Evolutionary conservation across 2,113 vertebrate genomes (phyloP).

Genomic region (Melospiza georgiana): DNA sequence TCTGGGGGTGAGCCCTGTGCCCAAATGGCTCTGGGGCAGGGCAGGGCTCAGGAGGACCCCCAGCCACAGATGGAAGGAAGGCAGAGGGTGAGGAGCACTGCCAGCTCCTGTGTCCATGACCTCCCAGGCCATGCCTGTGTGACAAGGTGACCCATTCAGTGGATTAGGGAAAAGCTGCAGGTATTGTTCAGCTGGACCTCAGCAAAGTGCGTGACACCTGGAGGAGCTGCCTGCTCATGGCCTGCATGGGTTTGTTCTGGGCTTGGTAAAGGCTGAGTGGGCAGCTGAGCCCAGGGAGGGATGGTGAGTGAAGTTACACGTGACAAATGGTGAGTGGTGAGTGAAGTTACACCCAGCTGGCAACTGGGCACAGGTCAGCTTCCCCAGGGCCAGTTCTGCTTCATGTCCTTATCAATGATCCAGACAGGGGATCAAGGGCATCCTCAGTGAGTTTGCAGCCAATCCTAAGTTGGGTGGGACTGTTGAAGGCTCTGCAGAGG

Average conservation of each 20-base stretch:
- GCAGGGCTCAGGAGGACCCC: background rate
- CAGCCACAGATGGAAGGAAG: rapidly evolving
- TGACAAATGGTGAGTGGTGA: too few species aligned
- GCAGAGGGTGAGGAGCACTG: background rate
- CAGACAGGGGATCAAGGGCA: background rate
- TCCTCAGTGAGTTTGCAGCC: background rate
- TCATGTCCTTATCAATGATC: background rate
- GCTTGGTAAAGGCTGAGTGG: background rate
- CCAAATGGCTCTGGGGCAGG: background rate
- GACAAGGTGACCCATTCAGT: rapidly evolving
- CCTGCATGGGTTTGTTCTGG: rapidly evolving
- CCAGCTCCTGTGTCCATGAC: background rate
- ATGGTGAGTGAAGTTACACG: background rate
- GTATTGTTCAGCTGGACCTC: background rate
- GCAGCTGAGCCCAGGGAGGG: background rate
- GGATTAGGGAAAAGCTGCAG: background rate
- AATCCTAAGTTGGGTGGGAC: rapidly evolving
- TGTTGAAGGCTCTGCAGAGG: background rate
- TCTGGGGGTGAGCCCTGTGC: too few species aligned
- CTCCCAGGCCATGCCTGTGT: background rate
- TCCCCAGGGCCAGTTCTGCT: background rate
- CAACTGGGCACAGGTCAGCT: rapidly evolving
- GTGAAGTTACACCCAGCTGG: background rate
- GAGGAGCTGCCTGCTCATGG: background rate
- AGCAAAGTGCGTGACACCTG: background rate